Evolutionary conservation across 2,113 vertebrate species (phyloP).

Genomic region (Toxostoma redivivum): DNA sequence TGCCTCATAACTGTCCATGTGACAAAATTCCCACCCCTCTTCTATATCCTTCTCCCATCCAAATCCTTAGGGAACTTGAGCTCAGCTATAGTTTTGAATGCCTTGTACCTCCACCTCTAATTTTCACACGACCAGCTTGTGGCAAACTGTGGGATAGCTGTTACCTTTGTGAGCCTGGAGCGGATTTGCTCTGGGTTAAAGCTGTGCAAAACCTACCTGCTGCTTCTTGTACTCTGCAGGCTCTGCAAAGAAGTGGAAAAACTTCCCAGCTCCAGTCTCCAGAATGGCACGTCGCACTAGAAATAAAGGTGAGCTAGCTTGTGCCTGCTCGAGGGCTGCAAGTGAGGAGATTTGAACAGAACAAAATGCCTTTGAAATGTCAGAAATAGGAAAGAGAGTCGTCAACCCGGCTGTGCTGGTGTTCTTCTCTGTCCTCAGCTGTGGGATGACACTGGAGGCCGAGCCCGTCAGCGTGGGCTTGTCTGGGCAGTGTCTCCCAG

Average conservation of each 20-base stretch:
- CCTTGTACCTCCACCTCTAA: not conserved
- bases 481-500: fast-evolving
- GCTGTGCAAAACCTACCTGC: fast-evolving
- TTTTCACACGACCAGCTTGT: fast-evolving
- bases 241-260: not conserved
- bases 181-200: not conserved
- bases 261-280: not conserved
- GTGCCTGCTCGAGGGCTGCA: not conserved
- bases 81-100: not conserved
- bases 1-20: not conserved
- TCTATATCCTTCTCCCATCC: not conserved
- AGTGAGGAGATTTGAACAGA: not conserved
- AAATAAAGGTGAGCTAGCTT: not conserved
- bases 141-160: fast-evolving
- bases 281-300: fast-evolving
- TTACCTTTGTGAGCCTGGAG: not conserved
- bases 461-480: not conserved
- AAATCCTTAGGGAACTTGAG: not conserved
- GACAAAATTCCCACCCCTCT: not conserved
- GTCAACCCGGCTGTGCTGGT: not conserved
- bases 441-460: not conserved
- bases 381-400: not conserved
- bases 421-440: not conserved
- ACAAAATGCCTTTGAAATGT: not conserved
- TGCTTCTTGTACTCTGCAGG: not conserved